Evolutionary conservation across 1,140 invertebrate species (phyloP).

Genomic region (Neodiprion pinetum): DNA sequence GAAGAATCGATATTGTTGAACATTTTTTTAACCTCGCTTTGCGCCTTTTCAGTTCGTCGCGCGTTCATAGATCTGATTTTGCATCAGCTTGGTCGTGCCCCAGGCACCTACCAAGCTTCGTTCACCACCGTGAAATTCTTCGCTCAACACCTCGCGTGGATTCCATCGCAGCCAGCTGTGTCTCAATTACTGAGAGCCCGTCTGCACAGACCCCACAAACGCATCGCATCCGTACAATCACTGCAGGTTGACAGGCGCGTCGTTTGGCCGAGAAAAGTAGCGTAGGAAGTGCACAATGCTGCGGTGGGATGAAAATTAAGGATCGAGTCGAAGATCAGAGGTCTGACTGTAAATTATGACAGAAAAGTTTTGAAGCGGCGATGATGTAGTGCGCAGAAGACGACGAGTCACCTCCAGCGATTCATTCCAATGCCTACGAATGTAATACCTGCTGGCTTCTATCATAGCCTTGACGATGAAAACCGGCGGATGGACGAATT

Average conservation of each 20-base stretch:
- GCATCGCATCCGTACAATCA: too few relatives aligned
- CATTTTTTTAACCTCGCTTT: too few relatives aligned
- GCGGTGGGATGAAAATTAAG: neutral
- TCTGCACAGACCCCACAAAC: neutral
- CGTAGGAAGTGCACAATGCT: neutral
- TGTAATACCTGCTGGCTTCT: neutral
- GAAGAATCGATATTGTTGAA: too few relatives aligned
- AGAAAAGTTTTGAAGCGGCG: conserved; percentile 5
- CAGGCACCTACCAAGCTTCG: neutral
- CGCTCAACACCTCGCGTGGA: conserved; percentile 7
- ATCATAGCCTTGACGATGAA: neutral
- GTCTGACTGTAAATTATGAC: conserved; percentile 9
- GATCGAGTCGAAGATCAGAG: conserved; percentile 12
- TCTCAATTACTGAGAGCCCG: conserved; percentile 31
- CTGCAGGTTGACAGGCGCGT: too few relatives aligned
- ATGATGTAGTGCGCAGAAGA: neutral
- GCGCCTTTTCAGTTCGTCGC: too few relatives aligned
- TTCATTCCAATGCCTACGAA: neutral
- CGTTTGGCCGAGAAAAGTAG: too few relatives aligned
- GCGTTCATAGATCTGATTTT: conserved; percentile 43
- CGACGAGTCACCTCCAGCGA: neutral
- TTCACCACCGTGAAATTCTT: neutral
- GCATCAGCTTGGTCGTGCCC: conserved; percentile 31
- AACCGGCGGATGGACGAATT: conserved; percentile 14
- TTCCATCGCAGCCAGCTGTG: conserved; percentile 26